Evolutionary conservation across 2,113 vertebrate genomes (phyloP).

Genomic region (Procapra przewalskii): DNA sequence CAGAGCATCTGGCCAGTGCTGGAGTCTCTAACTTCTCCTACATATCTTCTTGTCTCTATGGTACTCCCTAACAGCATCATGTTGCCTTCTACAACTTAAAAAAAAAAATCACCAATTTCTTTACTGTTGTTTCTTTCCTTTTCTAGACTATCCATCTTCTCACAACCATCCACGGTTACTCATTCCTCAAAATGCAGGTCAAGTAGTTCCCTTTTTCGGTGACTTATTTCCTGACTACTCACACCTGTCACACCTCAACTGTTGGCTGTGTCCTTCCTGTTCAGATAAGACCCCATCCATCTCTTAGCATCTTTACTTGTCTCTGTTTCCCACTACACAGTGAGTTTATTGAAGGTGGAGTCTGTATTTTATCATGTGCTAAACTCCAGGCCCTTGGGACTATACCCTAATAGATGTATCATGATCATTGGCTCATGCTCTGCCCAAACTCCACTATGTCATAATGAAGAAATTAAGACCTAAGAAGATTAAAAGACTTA

Average conservation of each 20-base stretch:
- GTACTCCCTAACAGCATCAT: background rate
- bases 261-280: accelerated
- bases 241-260: background rate
- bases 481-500: background rate
- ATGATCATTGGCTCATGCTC: background rate
- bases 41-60: accelerated
- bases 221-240: background rate
- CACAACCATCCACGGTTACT: background rate
- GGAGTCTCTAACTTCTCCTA: background rate
- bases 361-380: background rate
- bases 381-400: background rate
- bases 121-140: background rate
- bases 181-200: background rate
- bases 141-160: background rate
- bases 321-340: background rate
- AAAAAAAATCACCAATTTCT: background rate
- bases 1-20: background rate
- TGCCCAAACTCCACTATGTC: background rate
- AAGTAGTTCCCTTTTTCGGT: background rate
- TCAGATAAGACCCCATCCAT: background rate
- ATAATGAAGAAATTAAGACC: background rate
- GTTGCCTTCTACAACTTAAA: background rate
- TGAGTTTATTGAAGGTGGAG: background rate
- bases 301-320: background rate
- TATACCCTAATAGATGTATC: background rate